Conservation (phyloP, 2,888 invertebrate species). For the Lasioglossum zephyrum region DNA sequence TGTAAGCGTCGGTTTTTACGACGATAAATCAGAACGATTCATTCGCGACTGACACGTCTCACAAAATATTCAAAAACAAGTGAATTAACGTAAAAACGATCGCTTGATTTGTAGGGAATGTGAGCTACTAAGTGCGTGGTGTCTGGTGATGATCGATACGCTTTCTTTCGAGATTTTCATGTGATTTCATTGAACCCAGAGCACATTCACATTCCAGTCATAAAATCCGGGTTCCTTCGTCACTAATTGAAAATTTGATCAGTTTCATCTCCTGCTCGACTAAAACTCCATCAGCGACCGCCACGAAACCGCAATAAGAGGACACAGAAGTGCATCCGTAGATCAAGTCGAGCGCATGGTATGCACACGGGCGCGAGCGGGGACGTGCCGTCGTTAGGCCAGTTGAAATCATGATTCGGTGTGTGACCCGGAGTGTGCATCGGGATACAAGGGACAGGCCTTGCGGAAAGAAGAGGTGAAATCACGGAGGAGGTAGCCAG, state of each 20-base stretch:
- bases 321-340: constrained; percentile 47
- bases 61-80: background rate
- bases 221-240: background rate
- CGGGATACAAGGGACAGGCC: constrained; percentile 18
- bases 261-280: constrained; percentile 34
- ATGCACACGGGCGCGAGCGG: constrained; percentile 15
- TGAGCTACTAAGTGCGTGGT: background rate
- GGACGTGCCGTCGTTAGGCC: constrained; percentile 25
- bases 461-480: constrained; percentile 14
- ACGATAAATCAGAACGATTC: constrained; percentile 25
- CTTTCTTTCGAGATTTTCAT: background rate
- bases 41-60: constrained; percentile 52
- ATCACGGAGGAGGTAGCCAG: background rate
- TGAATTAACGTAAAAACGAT: background rate
- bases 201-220: background rate
- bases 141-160: background rate
- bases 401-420: constrained; percentile 49
- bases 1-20: background rate
- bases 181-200: background rate
- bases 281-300: background rate
- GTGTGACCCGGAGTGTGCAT: constrained; percentile 2
- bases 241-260: background rate
- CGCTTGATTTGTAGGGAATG: background rate
- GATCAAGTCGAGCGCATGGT: constrained; percentile 54
- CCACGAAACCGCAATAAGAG: background rate